These are phyloP conservation scores for Microcebus murinus DNA, from an alignment of 2,113 vertebrate species.

Conservation along the genomic window DNA sequence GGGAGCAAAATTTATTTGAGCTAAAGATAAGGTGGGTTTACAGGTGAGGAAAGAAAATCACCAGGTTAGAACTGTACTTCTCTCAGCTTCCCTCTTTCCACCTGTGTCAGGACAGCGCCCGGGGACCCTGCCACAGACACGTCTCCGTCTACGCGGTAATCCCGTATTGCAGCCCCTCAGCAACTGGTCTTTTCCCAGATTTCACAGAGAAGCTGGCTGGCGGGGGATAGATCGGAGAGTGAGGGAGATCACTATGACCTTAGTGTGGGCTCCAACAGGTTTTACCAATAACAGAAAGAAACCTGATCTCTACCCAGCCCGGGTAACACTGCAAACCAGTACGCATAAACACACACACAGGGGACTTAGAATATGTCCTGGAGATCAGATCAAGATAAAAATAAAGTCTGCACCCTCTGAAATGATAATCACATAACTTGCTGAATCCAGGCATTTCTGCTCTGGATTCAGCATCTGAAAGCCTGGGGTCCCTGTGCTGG, in stretches of 20 bases:
- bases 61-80: background rate
- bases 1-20: background rate
- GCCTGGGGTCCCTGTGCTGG: background rate
- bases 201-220: background rate
- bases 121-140: fast-evolving
- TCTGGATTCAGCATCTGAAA: background rate
- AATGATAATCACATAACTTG: background rate
- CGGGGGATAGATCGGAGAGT: fast-evolving
- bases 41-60: background rate
- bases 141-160: fast-evolving
- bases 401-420: background rate
- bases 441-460: background rate
- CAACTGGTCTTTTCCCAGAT: background rate
- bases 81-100: fast-evolving
- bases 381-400: background rate
- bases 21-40: background rate
- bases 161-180: background rate
- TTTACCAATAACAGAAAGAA: background rate
- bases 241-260: no score
- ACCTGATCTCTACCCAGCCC: fast-evolving
- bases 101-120: background rate
- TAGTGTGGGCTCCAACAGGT: background rate
- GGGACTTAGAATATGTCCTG: no score
- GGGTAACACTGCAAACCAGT: background rate
- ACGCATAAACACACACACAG: no score